phyloP scores from a whole-genome alignment of 2,113 vertebrate species.

The Heterotilapia buettikoferi region DNA sequence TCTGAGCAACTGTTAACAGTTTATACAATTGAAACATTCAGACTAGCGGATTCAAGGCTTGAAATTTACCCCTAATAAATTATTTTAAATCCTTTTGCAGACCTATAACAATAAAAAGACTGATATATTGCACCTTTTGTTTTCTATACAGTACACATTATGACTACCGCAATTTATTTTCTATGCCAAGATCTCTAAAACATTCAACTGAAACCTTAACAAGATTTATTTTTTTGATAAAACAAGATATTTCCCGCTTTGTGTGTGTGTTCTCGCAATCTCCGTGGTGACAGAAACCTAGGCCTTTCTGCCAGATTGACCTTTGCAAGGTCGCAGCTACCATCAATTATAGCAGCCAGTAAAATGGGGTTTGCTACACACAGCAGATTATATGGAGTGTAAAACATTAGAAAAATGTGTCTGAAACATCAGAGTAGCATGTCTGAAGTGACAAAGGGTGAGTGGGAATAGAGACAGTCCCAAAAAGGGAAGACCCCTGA shows the following conservation, averaged over 20 bases:
- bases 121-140: background rate
- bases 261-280: slow-evolving; percentile 39
- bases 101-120: background rate
- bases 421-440: slow-evolving; percentile 79
- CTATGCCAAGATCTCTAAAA: background rate
- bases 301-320: slow-evolving; percentile 77
- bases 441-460: slow-evolving; percentile 72
- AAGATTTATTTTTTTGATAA: background rate
- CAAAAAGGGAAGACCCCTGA: slow-evolving; percentile 80
- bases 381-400: slow-evolving; percentile 95
- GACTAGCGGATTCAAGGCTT: background rate
- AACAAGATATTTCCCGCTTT: background rate
- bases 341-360: slow-evolving; percentile 81
- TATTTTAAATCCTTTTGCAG: background rate
- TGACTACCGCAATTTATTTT: background rate
- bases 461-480: slow-evolving; percentile 72
- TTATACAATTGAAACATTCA: background rate
- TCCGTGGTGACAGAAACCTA: slow-evolving; percentile 75
- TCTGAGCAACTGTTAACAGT: background rate
- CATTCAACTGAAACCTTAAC: background rate
- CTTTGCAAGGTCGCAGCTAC: slow-evolving; percentile 62
- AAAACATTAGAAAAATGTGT: slow-evolving; percentile 88
- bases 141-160: background rate
- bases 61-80: background rate
- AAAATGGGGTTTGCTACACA: slow-evolving; percentile 75